phyloP scores from a whole-genome alignment of 2,113 vertebrate genomes.

The Prunella fulvescens region DNA sequence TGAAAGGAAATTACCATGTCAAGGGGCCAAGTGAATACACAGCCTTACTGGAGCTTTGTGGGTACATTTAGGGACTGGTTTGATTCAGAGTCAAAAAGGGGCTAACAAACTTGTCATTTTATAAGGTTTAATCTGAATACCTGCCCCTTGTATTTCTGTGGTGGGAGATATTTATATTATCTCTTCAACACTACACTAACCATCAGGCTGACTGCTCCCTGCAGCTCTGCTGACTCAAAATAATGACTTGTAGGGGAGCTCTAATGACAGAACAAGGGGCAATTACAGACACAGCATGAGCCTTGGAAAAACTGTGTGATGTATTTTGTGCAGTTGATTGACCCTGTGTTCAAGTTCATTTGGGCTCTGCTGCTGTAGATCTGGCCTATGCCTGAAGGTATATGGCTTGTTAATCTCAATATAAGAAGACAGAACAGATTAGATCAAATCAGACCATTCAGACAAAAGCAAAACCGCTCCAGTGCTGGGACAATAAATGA shows the following conservation, averaged over 20 bases:
- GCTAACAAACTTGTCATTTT: constrained; percentile 36
- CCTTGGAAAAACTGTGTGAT: constrained; percentile 69
- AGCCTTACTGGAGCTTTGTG: background rate
- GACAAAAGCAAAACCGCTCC: constrained; percentile 35
- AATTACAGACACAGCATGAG: constrained; percentile 75
- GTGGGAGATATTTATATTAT: constrained; percentile 64
- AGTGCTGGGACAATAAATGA: background rate
- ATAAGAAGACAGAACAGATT: constrained; percentile 67
- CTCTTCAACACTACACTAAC: constrained; percentile 59
- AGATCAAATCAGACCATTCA: constrained; percentile 47
- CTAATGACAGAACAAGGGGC: constrained; percentile 79
- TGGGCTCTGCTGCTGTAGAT: constrained; percentile 60
- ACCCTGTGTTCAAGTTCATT: constrained; percentile 73
- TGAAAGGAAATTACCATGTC: background rate
- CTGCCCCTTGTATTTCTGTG: constrained; percentile 40
- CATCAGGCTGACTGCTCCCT: constrained; percentile 68
- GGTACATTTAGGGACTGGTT: background rate
- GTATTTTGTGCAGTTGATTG: constrained; percentile 72
- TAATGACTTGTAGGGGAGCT: constrained; percentile 74
- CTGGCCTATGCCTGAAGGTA: constrained; percentile 62
- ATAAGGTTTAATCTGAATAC: constrained; percentile 61
- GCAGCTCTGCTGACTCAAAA: constrained; percentile 75
- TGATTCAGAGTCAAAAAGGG: constrained; percentile 38
- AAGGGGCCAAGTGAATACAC: background rate
- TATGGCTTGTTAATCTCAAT: constrained; percentile 74